Percentiles rank a stretch among this genome's conserved stretches.
Evolutionary conservation across 2,888 invertebrate genomes (phyloP).

Genomic region (Galerucella pusilla): DNA sequence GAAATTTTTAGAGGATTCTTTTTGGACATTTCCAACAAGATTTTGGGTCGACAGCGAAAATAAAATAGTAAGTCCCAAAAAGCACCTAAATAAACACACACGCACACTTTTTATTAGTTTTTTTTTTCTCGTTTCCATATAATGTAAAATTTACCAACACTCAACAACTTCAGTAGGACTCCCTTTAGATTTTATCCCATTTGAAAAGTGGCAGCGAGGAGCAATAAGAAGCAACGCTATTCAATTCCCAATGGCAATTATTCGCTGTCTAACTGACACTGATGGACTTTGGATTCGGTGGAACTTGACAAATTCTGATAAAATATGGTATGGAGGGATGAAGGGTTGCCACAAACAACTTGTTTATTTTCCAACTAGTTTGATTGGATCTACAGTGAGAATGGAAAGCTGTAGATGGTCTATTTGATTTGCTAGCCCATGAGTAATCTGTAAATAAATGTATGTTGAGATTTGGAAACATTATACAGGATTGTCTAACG

Average conservation of each 20-base stretch:
- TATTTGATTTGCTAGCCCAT: background rate
- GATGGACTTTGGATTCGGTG: conserved; percentile 49
- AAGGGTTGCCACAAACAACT: conserved; percentile 42
- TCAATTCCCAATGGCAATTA: conserved; percentile 56
- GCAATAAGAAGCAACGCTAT: conserved; percentile 33
- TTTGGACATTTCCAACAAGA: no score
- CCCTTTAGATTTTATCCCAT: conserved; percentile 52
- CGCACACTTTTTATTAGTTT: no score
- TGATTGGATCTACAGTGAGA: conserved; percentile 24
- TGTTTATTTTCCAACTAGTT: conserved; percentile 37
- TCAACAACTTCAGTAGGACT: conserved; percentile 42
- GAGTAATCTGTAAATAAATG: no score
- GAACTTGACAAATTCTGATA: conserved; percentile 40
- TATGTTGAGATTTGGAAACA: no score
- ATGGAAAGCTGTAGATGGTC: background rate
- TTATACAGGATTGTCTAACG: no score
- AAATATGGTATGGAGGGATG: conserved; percentile 35
- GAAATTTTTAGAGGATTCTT: no score
- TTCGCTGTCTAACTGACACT: conserved; percentile 55
- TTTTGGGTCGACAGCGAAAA: no score
- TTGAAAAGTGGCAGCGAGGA: conserved; percentile 44
- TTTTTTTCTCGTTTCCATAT: conserved; percentile 9
- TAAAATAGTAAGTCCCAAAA: no score
- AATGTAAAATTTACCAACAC: conserved; percentile 41
- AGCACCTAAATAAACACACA: background rate